Percentiles rank a stretch among this genome's conserved stretches.
Conservation (phyloP, 2,113 vertebrate genomes). For the Bujurquina vittata region DNA sequence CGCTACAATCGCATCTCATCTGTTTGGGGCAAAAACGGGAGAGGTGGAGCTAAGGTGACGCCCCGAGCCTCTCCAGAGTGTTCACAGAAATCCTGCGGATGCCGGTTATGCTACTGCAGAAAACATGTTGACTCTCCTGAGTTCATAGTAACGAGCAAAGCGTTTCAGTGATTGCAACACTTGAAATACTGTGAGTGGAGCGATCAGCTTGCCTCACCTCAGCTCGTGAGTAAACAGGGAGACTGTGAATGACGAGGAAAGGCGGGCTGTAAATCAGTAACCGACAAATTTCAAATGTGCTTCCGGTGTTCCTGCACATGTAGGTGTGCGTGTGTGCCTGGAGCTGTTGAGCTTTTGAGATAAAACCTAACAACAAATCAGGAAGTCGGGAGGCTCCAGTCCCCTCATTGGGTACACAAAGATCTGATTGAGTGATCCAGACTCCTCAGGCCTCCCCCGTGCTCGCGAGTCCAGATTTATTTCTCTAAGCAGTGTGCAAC, state of each 20-base stretch:
- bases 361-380: slow-evolving; percentile 31
- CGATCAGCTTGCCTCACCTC: not conserved
- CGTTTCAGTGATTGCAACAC: not conserved
- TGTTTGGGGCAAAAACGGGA: not conserved
- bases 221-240: not conserved
- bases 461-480: not conserved
- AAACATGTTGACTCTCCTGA: not conserved
- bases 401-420: slow-evolving; percentile 8
- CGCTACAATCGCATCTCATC: not conserved
- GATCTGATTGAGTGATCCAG: not conserved
- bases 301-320: not conserved
- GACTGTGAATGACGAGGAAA: not conserved
- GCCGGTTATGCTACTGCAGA: not conserved
- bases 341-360: not conserved
- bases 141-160: not conserved
- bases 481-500: not conserved
- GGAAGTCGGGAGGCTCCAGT: slow-evolving; percentile 6
- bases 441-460: not conserved
- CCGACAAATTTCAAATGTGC: not conserved
- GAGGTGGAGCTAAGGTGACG: slow-evolving; percentile 8
- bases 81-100: not conserved
- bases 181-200: not conserved
- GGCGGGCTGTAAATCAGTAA: not conserved
- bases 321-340: not conserved
- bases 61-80: not conserved